phyloP scores from a whole-genome alignment of 1,140 invertebrate species.

The Caenorhabditis latens region DNA sequence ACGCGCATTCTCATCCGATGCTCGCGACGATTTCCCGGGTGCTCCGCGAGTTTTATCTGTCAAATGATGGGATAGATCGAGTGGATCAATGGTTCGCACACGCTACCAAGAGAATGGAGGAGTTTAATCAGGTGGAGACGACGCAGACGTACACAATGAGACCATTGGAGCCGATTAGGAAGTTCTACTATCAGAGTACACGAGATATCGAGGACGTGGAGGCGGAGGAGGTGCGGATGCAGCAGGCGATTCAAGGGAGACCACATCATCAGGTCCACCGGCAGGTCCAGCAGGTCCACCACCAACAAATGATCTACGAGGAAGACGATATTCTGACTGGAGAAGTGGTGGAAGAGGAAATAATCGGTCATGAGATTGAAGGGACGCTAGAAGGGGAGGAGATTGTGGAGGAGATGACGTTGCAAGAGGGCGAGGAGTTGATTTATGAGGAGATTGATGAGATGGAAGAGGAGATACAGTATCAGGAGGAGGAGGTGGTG shows the following conservation, averaged over 20 bases:
- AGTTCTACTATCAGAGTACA: neutral
- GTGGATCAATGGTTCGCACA: constrained; percentile 55
- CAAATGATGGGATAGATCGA: neutral
- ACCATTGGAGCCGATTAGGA: neutral
- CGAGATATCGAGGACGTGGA: neutral
- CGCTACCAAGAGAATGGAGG: neutral
- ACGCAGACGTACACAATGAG: constrained; percentile 6
- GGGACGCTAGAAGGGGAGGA: neutral
- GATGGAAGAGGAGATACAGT: neutral
- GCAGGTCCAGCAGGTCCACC: neutral
- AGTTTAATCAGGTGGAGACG: constrained; percentile 40
- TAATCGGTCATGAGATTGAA: neutral
- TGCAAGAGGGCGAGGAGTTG: neutral
- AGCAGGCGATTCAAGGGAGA: neutral
- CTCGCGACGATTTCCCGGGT: neutral
- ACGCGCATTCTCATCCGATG: constrained; percentile 45
- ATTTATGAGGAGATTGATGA: constrained; percentile 43
- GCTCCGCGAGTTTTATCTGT: constrained; percentile 44
- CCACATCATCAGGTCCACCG: neutral
- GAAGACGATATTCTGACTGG: neutral
- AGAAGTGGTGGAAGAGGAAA: constrained; percentile 21
- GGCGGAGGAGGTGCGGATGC: neutral
- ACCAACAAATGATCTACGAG: neutral
- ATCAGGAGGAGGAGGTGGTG: constrained; percentile 44
- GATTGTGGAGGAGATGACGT: neutral